Conservation (phyloP, 2,888 invertebrate species). For the Cheilosia variabilis region DNA sequence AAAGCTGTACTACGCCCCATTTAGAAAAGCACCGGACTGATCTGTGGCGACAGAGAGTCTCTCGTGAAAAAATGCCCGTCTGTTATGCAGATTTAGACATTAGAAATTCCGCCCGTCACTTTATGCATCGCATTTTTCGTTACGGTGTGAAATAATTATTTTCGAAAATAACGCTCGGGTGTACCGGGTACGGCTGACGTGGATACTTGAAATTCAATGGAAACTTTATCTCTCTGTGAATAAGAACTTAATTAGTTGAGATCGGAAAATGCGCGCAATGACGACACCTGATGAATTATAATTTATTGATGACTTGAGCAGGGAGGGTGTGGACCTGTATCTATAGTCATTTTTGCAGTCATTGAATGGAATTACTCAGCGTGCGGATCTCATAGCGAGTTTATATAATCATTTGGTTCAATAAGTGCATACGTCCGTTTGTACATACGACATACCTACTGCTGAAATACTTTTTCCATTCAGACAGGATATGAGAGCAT, state of each 20-base stretch:
- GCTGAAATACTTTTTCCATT: constrained; percentile 19
- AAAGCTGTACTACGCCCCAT: constrained; percentile 63
- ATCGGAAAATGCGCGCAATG: constrained; percentile 73
- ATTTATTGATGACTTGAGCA: constrained; percentile 59
- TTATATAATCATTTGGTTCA: constrained; percentile 62
- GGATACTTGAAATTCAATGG: constrained; percentile 65
- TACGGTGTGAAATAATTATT: constrained; percentile 67
- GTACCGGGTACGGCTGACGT: constrained; percentile 43
- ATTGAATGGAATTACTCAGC: constrained; percentile 62
- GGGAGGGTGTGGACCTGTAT: constrained; percentile 61
- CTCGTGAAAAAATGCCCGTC: constrained; percentile 72
- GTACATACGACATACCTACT: neutral
- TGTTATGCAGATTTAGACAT: constrained; percentile 74
- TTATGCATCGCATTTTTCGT: constrained; percentile 68
- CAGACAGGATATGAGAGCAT: constrained; percentile 69
- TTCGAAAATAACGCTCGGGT: constrained; percentile 46
- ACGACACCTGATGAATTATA: constrained; percentile 74
- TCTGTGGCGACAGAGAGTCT: constrained; percentile 71
- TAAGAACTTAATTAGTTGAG: constrained; percentile 75
- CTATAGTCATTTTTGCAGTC: constrained; percentile 29
- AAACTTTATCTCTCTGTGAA: constrained; percentile 60
- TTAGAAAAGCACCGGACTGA: constrained; percentile 68
- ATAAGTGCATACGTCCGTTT: constrained; percentile 23
- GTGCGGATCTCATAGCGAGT: constrained; percentile 23
- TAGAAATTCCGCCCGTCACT: constrained; percentile 73